phyloP scores from a whole-genome alignment of 2,797 vertebrate genomes.

The Coracias cyanogaster region DNA sequence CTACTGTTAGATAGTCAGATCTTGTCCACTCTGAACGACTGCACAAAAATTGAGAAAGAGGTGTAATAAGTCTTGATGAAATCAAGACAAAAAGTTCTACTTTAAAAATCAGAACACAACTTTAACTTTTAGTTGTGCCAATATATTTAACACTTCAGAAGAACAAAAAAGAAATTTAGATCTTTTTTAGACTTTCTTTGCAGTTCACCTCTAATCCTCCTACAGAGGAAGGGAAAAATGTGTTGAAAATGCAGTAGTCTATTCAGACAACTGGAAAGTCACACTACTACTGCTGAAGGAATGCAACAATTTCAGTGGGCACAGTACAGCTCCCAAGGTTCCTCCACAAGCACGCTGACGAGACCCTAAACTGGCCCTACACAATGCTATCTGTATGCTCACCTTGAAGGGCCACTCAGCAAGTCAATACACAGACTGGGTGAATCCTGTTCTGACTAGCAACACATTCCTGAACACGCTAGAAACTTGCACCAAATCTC shows the following conservation, averaged over 20 bases:
- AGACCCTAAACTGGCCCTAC: neutral
- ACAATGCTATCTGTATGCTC: neutral
- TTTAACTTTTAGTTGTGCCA: neutral
- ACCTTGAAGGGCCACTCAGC: neutral
- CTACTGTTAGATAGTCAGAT: neutral
- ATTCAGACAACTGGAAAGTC: neutral
- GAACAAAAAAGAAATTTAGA: neutral
- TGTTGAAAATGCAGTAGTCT: neutral
- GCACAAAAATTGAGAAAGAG: neutral
- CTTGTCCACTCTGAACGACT: neutral
- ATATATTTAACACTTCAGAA: neutral
- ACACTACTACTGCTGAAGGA: neutral
- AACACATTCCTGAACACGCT: neutral
- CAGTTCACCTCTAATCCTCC: neutral
- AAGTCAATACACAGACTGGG: neutral
- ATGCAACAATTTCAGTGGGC: neutral
- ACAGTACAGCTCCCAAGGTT: neutral
- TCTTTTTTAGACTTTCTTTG: neutral
- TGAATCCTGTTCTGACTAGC: constrained; percentile 28
- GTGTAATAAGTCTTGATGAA: neutral
- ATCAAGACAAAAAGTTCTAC: neutral
- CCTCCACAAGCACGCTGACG: rapidly evolving
- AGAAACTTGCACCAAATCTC: neutral
- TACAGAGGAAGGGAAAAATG: neutral
- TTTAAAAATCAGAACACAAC: neutral